Base-by-base conservation (phyloP, 2,888 invertebrate genomes). In the Dicyrtoma fusca region DNA sequence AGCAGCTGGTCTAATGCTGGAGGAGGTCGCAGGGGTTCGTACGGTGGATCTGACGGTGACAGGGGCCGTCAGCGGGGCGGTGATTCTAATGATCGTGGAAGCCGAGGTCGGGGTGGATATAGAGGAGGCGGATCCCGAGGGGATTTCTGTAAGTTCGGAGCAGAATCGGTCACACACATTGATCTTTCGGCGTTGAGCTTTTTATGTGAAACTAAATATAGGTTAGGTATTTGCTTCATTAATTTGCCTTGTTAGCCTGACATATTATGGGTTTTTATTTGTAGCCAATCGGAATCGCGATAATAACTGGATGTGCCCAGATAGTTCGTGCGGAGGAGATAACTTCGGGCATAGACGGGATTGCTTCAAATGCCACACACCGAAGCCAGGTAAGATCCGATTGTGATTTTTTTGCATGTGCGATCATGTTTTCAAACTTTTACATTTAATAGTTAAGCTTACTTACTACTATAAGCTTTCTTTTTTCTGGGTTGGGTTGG, bases 91-190 rank as follows among this genome's bases (percentile, higher is more conserved):
- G n/a, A n/a, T n/a, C n/a, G 74, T 4, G 45, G 72, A 59, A 45
- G 72, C 42, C 11, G 74, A 61, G 45, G 72, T 51, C 44, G 74
- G 51, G n/a, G 72, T 53, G 49, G 72, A 63, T 11, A 71, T 19
- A 4, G 61, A 61, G 61, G 61, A 11, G 13, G 11, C 11, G 34
- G 61, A 34, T 17, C 1, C 0, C 17, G 17, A 10, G 1, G 6
- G 4, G 62, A 62, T 19, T 62, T 42, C 19, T 1, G 19, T 44
- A 13, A 17, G 1, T 61, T 17, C 17, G 51, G 51, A 1, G 61
- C 42, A 4, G 42, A 19, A 19, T 5, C 17, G 51, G 19, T 51
- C 17, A 1, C 17, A 2, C 3, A 51, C 6, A 1, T 1, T 10
- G 17, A 2, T 51, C 19, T 44, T 44, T 44, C 45, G 45, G 45